Percentiles rank a stretch among this genome's conserved stretches.
phyloP scores from a whole-genome alignment of 2,888 invertebrate species.

The Sinhomidia bicolor region DNA sequence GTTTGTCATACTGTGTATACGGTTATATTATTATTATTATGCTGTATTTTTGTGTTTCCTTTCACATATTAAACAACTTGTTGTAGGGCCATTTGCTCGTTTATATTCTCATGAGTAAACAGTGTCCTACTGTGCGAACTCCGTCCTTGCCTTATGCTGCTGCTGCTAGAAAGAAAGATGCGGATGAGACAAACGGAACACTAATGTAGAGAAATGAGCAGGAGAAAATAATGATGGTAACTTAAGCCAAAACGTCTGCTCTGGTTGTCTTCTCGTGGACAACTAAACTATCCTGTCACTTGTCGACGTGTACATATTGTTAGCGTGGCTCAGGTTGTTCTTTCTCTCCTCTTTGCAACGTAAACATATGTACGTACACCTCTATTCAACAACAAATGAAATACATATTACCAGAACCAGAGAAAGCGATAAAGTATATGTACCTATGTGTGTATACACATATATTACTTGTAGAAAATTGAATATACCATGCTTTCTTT shows the following conservation, averaged over 20 bases:
- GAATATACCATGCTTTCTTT: background rate
- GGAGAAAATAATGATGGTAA: constrained; percentile 66
- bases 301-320: constrained; percentile 63
- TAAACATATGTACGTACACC: background rate
- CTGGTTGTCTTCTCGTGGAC: constrained; percentile 58
- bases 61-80: constrained; percentile 31
- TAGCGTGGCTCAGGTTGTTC: constrained; percentile 43
- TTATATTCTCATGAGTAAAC: constrained; percentile 64
- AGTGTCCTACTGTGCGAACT: constrained; percentile 43
- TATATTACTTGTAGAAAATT: background rate
- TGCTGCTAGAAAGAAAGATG: too few species aligned
- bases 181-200: constrained; percentile 63
- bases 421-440: too few species aligned
- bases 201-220: constrained; percentile 66
- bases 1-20: background rate
- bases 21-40: background rate
- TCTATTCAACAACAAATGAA: background rate
- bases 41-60: background rate
- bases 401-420: too few species aligned
- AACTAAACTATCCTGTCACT: constrained; percentile 68
- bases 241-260: constrained; percentile 65
- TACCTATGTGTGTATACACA: too few species aligned
- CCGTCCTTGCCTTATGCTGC: too few species aligned
- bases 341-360: background rate
- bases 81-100: constrained; percentile 27